phyloP scores from a whole-genome alignment of 2,888 invertebrate genomes.

The Cetonia aurata region DNA sequence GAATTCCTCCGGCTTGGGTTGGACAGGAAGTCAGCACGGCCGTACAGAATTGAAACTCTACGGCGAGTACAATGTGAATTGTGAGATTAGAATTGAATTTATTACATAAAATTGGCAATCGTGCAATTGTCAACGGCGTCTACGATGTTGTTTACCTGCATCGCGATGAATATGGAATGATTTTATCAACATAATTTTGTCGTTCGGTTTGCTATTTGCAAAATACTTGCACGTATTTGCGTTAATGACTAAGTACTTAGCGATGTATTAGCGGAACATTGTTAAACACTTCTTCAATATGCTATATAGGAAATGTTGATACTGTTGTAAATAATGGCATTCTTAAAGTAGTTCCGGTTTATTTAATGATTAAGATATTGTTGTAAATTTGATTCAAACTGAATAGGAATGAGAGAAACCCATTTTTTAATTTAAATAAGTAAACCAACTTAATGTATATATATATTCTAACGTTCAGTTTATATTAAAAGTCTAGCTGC shows the following conservation, averaged over 20 bases:
- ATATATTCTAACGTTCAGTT: no score
- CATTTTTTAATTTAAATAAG: no score
- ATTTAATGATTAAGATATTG: no score
- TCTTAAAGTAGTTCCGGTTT: no score
- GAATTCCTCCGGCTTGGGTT: conserved; percentile 1
- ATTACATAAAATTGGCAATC: background rate
- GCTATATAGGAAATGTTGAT: no score
- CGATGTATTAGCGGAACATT: background rate
- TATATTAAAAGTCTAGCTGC: no score
- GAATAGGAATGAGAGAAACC: no score
- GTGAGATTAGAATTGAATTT: conserved; percentile 1
- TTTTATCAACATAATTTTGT: conserved; percentile 20
- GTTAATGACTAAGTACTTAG: conserved; percentile 1
- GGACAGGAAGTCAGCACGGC: conserved; percentile 1
- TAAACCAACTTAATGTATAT: no score
- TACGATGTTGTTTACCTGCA: conserved; percentile 20
- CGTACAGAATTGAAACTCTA: conserved; percentile 6
- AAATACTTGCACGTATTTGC: conserved; percentile 1
- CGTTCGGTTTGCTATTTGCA: conserved; percentile 6
- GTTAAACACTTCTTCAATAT: background rate
- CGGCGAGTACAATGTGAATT: background rate
- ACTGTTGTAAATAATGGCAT: no score
- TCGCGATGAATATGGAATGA: conserved; percentile 15
- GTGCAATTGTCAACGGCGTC: conserved; percentile 19
- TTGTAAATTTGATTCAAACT: no score